phyloP scores from a whole-genome alignment of 2,888 invertebrate species.

The Reticulitermes lucifugus region DNA sequence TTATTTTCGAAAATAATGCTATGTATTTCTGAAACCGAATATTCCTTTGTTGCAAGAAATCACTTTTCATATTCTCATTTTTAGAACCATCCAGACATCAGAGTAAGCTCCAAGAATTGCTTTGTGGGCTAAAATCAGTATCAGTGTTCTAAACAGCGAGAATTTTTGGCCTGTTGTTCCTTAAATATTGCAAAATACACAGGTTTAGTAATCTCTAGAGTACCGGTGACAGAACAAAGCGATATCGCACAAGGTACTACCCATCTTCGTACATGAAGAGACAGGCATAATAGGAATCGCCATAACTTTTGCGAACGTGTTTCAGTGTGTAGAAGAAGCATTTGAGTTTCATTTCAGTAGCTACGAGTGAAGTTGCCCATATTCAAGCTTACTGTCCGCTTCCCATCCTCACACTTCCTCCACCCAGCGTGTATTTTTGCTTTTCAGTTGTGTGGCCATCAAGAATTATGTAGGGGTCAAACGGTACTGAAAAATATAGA shows the following conservation, averaged over 20 bases:
- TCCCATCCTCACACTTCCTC: neutral
- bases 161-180: no score
- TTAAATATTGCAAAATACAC: no score
- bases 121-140: no score
- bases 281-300: neutral
- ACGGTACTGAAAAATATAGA: neutral
- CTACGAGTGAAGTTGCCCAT: neutral
- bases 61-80: no score
- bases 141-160: no score
- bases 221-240: no score
- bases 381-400: neutral
- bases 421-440: neutral
- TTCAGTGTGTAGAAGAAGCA: neutral
- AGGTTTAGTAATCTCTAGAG: no score
- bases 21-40: no score
- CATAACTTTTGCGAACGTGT: neutral
- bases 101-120: no score
- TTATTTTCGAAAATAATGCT: no score
- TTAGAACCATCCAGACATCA: no score
- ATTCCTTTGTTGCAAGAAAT: no score
- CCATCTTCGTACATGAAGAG: neutral
- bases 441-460: neutral
- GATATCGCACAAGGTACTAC: neutral
- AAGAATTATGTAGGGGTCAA: neutral
- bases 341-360: neutral